These are phyloP conservation scores for Dioctria rufipes DNA, from an alignment of 2,888 invertebrate species.

Conservation along the genomic window DNA sequence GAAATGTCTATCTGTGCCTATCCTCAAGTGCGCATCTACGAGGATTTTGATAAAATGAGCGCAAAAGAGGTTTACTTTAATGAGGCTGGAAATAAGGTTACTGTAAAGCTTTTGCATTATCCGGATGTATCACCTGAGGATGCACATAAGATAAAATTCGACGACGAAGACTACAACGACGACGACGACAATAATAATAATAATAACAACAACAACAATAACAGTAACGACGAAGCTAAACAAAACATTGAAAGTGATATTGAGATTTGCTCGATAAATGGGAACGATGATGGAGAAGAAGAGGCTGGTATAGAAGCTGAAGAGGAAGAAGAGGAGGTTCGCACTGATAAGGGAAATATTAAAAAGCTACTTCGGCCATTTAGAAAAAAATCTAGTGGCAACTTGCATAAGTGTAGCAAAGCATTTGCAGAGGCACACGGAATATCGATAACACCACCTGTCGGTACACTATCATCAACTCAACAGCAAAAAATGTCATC, in stretches of 20 bases:
- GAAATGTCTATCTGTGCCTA: slow-evolving; percentile 68
- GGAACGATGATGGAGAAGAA: slow-evolving; percentile 42
- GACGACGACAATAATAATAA: background rate
- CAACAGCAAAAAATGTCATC: slow-evolving; percentile 2
- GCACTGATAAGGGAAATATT: slow-evolving; percentile 17
- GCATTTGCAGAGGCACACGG: slow-evolving; percentile 71
- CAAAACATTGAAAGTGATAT: slow-evolving; percentile 51
- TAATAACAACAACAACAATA: slow-evolving; percentile 3
- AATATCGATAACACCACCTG: slow-evolving; percentile 63
- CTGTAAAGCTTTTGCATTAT: slow-evolving; percentile 69
- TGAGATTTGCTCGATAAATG: slow-evolving; percentile 52
- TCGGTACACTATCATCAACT: background rate
- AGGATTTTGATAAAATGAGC: slow-evolving; percentile 72
- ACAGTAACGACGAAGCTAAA: slow-evolving; percentile 61
- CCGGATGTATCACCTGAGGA: slow-evolving; percentile 70
- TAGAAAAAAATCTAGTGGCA: slow-evolving; percentile 67
- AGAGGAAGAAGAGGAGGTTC: slow-evolving; percentile 45
- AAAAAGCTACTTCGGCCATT: slow-evolving; percentile 66
- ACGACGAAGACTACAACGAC: slow-evolving; percentile 60
- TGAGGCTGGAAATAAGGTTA: slow-evolving; percentile 70
- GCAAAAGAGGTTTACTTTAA: slow-evolving; percentile 71
- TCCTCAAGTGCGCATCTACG: slow-evolving; percentile 70
- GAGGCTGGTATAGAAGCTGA: slow-evolving; percentile 52
- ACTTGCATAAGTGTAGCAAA: slow-evolving; percentile 69
- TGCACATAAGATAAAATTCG: slow-evolving; percentile 67